Conservation (phyloP, 35 echinoderm and acorn worm species). For the Hemicentrotus pulcherrimus region DNA sequence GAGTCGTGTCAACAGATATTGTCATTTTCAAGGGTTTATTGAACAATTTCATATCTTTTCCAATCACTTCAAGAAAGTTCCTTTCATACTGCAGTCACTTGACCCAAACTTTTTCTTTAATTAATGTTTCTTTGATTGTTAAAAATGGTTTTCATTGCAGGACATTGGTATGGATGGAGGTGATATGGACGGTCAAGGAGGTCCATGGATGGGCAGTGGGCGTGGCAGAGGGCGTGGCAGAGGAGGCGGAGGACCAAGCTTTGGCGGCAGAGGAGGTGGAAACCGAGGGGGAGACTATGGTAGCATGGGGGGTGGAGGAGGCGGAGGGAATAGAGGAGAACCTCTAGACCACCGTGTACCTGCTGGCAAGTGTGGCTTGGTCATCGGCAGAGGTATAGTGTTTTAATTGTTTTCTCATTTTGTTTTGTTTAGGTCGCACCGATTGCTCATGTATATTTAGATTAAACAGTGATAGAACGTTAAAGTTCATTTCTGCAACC, state of each 20-base stretch:
- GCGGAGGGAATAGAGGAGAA: slow-evolving; percentile 40
- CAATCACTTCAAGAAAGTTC: no score
- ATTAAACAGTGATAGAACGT: not conserved
- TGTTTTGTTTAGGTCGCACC: no score
- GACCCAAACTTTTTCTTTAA: no score
- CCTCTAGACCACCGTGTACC: slow-evolving; percentile 66
- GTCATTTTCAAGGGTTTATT: not conserved
- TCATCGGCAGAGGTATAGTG: slow-evolving; percentile 85
- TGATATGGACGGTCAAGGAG: not conserved
- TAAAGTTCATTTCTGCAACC: not conserved
- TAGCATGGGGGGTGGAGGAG: slow-evolving; percentile 29
- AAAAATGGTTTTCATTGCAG: not conserved
- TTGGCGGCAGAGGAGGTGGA: slow-evolving; percentile 56
- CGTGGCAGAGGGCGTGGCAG: slow-evolving; percentile 71
- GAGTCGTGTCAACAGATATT: not conserved
- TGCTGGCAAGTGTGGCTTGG: slow-evolving; percentile 78
- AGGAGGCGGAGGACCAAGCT: slow-evolving; percentile 61
- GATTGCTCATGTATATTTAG: not conserved
- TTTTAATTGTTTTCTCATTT: not conserved
- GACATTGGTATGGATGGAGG: slow-evolving; percentile 21
- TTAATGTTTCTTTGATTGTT: no score
- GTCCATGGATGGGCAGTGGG: slow-evolving; percentile 22
- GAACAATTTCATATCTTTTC: not conserved
- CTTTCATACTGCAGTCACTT: no score
- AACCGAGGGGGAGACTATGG: slow-evolving; percentile 49